A percentile compares a stretch with the other conserved stretches of the same genome.
phyloP scores from a whole-genome alignment of 53 echinoderm and acorn worm genomes.

The Astropecten irregularis region DNA sequence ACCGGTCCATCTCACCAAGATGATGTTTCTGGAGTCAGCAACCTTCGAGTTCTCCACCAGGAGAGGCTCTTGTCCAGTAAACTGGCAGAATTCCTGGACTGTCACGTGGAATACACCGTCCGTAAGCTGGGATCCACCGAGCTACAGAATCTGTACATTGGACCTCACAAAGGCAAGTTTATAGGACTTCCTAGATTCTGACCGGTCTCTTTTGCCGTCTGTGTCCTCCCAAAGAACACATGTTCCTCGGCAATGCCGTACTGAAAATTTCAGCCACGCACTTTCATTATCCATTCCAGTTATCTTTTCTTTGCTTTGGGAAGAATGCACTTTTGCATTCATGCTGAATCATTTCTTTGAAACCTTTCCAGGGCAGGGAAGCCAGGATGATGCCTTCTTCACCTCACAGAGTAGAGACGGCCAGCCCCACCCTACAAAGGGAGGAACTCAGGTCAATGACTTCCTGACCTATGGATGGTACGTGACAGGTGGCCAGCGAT shows the following conservation, averaged over 20 bases:
- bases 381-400: conserved; percentile 69
- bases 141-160: conserved; percentile 73
- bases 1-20: not conserved
- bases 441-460: conserved; percentile 88
- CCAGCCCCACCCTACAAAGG: conserved; percentile 88
- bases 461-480: conserved; percentile 94
- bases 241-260: too few relatives aligned
- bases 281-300: too few relatives aligned
- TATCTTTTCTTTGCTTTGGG: too few relatives aligned
- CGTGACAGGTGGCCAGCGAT: too few relatives aligned
- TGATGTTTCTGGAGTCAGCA: not conserved
- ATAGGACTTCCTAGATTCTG: too few relatives aligned
- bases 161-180: conserved; percentile 62
- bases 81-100: conserved; percentile 87
- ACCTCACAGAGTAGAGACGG: conserved; percentile 74
- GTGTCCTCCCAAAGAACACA: too few relatives aligned
- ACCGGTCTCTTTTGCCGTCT: not conserved
- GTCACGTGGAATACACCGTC: conserved; percentile 91
- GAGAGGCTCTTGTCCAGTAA: conserved; percentile 83
- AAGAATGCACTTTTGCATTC: too few relatives aligned
- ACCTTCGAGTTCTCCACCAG: conserved; percentile 67
- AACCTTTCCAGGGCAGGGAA: not conserved
- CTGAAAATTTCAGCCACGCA: too few relatives aligned
- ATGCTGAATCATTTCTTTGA: too few relatives aligned
- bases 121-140: conserved; percentile 75